A percentile compares a stretch with the other conserved stretches of the same genome.
These are phyloP conservation scores for Orchestes rusci DNA, from an alignment of 2,888 invertebrate species.

Conservation along the genomic window DNA sequence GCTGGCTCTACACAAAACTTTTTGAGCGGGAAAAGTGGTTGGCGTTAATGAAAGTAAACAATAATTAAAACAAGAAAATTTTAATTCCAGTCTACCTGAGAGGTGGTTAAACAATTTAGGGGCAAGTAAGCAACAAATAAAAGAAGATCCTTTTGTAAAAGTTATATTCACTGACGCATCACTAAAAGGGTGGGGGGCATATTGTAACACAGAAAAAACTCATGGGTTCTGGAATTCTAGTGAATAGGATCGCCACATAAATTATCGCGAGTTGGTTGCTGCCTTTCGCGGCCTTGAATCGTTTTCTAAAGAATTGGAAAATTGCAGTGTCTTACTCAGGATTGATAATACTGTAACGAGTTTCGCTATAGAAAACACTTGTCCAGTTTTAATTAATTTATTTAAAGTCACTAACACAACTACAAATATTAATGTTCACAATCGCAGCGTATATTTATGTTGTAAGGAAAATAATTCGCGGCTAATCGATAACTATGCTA, in stretches of 20 bases:
- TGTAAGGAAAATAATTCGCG: too few relatives aligned
- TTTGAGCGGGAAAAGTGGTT: conserved; percentile 1
- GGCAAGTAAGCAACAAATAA: conserved; percentile 1
- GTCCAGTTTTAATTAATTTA: too few relatives aligned
- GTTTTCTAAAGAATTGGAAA: conserved; percentile 6
- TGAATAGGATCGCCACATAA: conserved; percentile 6
- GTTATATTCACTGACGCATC: conserved; percentile 29
- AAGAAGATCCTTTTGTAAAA: conserved; percentile 11
- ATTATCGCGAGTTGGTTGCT: conserved; percentile 7
- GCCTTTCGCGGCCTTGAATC: conserved; percentile 10
- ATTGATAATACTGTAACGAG: too few relatives aligned
- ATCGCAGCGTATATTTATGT: too few relatives aligned
- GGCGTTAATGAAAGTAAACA: conserved; percentile 4
- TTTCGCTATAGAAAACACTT: too few relatives aligned
- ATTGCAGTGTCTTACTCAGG: too few relatives aligned
- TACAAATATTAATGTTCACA: too few relatives aligned
- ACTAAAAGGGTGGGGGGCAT: conserved; percentile 16
- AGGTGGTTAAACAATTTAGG: conserved; percentile 5
- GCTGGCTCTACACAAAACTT: conserved; percentile 1
- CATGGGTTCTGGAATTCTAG: conserved; percentile 6
- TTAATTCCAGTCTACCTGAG: conserved; percentile 2
- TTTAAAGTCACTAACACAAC: too few relatives aligned
- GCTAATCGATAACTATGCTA: too few relatives aligned
- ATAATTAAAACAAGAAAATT: conserved; percentile 8
- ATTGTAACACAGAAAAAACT: too few relatives aligned